Percentiles rank a stretch among this genome's conserved stretches.
These are phyloP conservation scores for Oxyteleia sp. DNA, from an alignment of 2,888 invertebrate genomes.

Conservation along the genomic window DNA sequence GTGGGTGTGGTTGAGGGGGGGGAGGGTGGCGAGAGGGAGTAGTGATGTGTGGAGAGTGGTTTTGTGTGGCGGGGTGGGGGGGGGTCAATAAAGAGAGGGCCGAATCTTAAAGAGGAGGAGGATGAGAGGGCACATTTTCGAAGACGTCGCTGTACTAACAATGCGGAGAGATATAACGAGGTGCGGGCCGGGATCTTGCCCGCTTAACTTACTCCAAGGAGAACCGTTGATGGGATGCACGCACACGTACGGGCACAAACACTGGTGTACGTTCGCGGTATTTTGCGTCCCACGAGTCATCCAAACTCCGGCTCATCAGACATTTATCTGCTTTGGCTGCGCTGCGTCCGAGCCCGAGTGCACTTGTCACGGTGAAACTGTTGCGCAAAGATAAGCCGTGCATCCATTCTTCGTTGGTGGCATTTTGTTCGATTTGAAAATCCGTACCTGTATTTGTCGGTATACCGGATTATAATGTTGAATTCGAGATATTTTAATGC, in stretches of 20 bases:
- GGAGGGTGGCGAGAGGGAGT: too few relatives aligned
- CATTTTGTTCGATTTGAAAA: slow-evolving; percentile 18
- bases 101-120: slow-evolving; percentile 63
- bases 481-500: not conserved
- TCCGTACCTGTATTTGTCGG: not conserved
- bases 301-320: slow-evolving; percentile 62
- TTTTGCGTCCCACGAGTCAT: slow-evolving; percentile 63
- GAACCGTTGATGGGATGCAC: slow-evolving; percentile 28
- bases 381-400: slow-evolving; percentile 52
- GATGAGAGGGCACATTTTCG: slow-evolving; percentile 74
- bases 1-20: too few relatives aligned
- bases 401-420: slow-evolving; percentile 47
- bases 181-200: slow-evolving; percentile 60
- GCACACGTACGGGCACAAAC: slow-evolving; percentile 7
- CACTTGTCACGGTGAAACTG: slow-evolving; percentile 42
- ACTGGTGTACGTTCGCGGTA: slow-evolving; percentile 29
- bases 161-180: slow-evolving; percentile 85
- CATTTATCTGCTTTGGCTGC: slow-evolving; percentile 58
- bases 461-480: not conserved
- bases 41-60: too few relatives aligned
- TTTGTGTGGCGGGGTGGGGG: too few relatives aligned
- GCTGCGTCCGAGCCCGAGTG: slow-evolving; percentile 52
- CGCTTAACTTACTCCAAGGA: slow-evolving; percentile 44
- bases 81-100: slow-evolving; percentile 70
- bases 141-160: slow-evolving; percentile 82